These are phyloP conservation scores for Hesperia comma DNA, from an alignment of 2,888 invertebrate species.

Conservation along the genomic window DNA sequence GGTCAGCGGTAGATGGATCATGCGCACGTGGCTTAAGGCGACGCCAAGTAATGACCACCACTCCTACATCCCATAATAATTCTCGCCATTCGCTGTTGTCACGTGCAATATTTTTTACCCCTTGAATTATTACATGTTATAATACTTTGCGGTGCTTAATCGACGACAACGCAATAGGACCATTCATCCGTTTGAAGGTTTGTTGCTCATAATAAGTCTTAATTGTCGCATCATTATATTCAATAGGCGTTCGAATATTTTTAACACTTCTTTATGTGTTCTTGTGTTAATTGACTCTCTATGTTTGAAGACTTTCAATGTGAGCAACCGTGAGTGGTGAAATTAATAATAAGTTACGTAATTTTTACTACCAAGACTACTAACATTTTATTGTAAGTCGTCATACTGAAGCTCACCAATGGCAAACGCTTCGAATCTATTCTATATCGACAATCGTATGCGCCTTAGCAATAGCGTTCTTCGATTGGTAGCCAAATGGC, in stretches of 20 bases:
- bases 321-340: too few species aligned
- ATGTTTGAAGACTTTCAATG: too few species aligned
- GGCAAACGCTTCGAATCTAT: too few species aligned
- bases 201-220: slow-evolving; percentile 15
- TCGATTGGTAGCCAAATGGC: too few species aligned
- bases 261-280: slow-evolving; percentile 9
- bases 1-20: slow-evolving; percentile 11
- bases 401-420: too few species aligned
- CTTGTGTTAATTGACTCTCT: neutral
- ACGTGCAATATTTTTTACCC: slow-evolving; percentile 32
- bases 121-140: slow-evolving; percentile 33
- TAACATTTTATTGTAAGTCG: too few species aligned
- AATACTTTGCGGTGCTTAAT: slow-evolving; percentile 23
- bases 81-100: slow-evolving; percentile 27
- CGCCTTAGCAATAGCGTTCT: too few species aligned
- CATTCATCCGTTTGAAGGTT: slow-evolving; percentile 23
- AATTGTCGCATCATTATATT: slow-evolving; percentile 20
- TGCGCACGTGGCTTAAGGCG: slow-evolving; percentile 47
- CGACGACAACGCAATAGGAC: slow-evolving; percentile 3
- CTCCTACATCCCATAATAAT: slow-evolving; percentile 41
- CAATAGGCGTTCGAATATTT: slow-evolving; percentile 20
- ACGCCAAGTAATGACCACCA: slow-evolving; percentile 56
- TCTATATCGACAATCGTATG: too few species aligned
- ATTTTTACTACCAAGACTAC: neutral
- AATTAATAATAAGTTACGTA: neutral